Percentiles rank a stretch among this genome's conserved stretches.
Conservation (phyloP, 92 coral and sea anemone species). For the Parazoanthus swiftii region DNA sequence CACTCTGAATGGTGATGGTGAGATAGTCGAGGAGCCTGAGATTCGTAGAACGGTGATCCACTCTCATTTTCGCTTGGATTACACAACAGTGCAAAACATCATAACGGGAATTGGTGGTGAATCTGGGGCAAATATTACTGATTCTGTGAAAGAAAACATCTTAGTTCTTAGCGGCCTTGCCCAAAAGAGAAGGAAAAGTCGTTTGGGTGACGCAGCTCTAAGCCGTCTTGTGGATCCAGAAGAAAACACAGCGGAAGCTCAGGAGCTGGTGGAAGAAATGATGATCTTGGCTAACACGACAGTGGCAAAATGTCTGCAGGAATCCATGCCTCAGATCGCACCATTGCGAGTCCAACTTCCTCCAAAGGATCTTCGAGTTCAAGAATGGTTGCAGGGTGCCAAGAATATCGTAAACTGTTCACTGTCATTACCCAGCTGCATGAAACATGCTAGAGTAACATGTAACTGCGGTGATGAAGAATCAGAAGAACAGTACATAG, state of each 20-base stretch:
- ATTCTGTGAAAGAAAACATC: slow-evolving; percentile 35
- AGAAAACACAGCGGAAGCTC: slow-evolving; percentile 54
- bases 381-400: slow-evolving; percentile 49
- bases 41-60: slow-evolving; percentile 54
- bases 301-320: slow-evolving; percentile 52
- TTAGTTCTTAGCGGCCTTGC: slow-evolving; percentile 42
- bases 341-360: slow-evolving; percentile 69
- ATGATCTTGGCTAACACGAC: slow-evolving; percentile 69
- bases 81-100: slow-evolving; percentile 58
- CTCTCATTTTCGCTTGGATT: slow-evolving; percentile 59
- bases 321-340: slow-evolving; percentile 36
- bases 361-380: slow-evolving; percentile 55
- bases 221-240: slow-evolving; percentile 47
- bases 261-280: slow-evolving; percentile 72
- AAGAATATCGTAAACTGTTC: slow-evolving; percentile 47
- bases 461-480: slow-evolving; percentile 10
- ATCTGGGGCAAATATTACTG: slow-evolving; percentile 11
- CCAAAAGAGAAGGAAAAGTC: slow-evolving; percentile 48
- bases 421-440: slow-evolving; percentile 43
- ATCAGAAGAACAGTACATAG: slow-evolving; percentile 27
- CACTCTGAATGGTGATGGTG: slow-evolving; percentile 47
- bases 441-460: slow-evolving; percentile 6
- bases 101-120: slow-evolving; percentile 39
- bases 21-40: slow-evolving; percentile 35
- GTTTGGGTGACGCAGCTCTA: slow-evolving; percentile 57